Percentiles rank a stretch among this genome's conserved stretches.
These are phyloP conservation scores for Schrankia costaestrigalis DNA, from an alignment of 2,888 invertebrate species.

Conservation along the genomic window DNA sequence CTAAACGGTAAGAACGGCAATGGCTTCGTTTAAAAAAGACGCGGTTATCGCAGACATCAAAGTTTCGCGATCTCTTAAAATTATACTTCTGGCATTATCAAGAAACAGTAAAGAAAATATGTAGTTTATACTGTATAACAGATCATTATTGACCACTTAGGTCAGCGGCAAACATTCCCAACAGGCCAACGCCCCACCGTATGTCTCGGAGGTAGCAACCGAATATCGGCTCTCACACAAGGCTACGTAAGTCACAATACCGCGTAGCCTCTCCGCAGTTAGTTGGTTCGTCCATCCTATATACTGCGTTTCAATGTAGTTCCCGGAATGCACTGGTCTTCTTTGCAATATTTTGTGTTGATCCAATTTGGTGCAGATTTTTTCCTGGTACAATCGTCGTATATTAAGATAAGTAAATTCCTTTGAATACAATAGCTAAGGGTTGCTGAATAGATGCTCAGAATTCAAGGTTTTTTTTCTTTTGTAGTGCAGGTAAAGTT, in stretches of 20 bases:
- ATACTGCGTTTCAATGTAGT: conserved; percentile 70
- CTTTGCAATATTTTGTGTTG: conserved; percentile 68
- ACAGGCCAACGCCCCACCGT: conserved; percentile 74
- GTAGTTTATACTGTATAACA: conserved; percentile 65
- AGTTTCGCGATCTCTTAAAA: conserved; percentile 34
- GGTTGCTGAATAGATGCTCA: conserved; percentile 18
- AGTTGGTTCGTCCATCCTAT: conserved; percentile 51
- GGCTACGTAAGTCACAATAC: conserved; percentile 42
- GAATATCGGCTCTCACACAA: conserved; percentile 44
- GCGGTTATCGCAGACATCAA: conserved; percentile 31
- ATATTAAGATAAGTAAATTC: conserved; percentile 22
- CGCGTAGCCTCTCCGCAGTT: conserved; percentile 36
- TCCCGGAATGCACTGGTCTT: conserved; percentile 74
- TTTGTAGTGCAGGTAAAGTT: conserved; percentile 10
- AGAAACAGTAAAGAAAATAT: conserved; percentile 57
- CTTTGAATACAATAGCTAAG: conserved; percentile 18
- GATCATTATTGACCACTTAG: conserved; percentile 78
- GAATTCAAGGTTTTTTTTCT: conserved; percentile 13
- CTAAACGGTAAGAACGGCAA: conserved; percentile 38
- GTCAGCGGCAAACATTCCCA: conserved; percentile 76
- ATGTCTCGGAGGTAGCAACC: conserved; percentile 38
- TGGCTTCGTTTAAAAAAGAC: conserved; percentile 32
- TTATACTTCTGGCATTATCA: conserved; percentile 40
- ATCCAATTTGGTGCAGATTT: conserved; percentile 55
- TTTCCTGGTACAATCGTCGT: conserved; percentile 44